A percentile compares a stretch with the other conserved stretches of the same genome.
phyloP scores from a whole-genome alignment of 1,140 invertebrate species.

The Philotrypesis tridentata region DNA sequence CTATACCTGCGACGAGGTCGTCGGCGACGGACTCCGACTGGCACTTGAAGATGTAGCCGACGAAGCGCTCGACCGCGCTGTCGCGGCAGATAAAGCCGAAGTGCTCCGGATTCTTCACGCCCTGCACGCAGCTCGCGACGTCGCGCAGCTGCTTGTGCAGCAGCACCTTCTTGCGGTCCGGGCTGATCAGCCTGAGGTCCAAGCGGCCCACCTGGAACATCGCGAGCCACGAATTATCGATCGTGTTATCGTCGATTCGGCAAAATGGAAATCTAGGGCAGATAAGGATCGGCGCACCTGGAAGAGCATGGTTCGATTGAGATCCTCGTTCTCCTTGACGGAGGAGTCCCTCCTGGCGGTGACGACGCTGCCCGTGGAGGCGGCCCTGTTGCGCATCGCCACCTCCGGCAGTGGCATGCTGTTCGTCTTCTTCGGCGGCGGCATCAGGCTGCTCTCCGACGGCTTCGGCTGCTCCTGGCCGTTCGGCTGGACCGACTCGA shows the following conservation, averaged over 20 bases:
- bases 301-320: constrained; percentile 94
- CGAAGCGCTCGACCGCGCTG: constrained; percentile 82
- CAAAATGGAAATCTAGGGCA: no score
- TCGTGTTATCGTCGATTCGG: no score
- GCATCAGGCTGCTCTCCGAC: constrained; percentile 34
- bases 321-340: constrained; percentile 74
- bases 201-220: constrained; percentile 83
- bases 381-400: constrained; percentile 71
- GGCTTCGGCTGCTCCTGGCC: constrained; percentile 30
- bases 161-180: constrained; percentile 91
- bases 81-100: constrained; percentile 95
- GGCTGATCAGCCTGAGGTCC: constrained; percentile 92
- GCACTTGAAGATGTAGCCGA: constrained; percentile 93
- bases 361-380: constrained; percentile 71
- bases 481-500: constrained; percentile 62
- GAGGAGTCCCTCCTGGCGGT: constrained; percentile 65
- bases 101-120: constrained; percentile 85
- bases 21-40: constrained; percentile 86
- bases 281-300: constrained; percentile 76
- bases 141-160: constrained; percentile 91
- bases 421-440: constrained; percentile 53
- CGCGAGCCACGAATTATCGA: not conserved
- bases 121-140: constrained; percentile 91
- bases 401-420: constrained; percentile 65
- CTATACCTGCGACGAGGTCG: constrained; percentile 84